A percentile compares a stretch with the other conserved stretches of the same genome.
phyloP scores from a whole-genome alignment of 2,888 invertebrate genomes.

The Caenorhabditis sp. region DNA sequence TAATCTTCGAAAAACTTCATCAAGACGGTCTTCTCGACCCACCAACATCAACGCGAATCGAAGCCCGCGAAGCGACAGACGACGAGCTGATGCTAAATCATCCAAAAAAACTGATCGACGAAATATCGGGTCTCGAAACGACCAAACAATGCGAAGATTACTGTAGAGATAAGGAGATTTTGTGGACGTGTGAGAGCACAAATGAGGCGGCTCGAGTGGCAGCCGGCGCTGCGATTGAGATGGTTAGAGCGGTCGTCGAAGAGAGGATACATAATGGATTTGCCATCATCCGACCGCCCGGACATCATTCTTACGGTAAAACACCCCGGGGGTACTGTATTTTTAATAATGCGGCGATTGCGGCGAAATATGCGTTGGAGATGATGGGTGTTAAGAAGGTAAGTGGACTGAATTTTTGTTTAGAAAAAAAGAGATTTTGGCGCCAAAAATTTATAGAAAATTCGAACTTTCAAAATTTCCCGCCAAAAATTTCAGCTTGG shows the following conservation, averaged over 20 bases:
- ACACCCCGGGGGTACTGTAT: slow-evolving; percentile 85
- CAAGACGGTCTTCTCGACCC: slow-evolving; percentile 42
- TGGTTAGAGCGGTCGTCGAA: slow-evolving; percentile 52
- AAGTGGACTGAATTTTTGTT: too few relatives aligned
- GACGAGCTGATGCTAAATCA: slow-evolving; percentile 53
- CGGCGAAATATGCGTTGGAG: slow-evolving; percentile 79
- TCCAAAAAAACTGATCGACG: slow-evolving; percentile 43
- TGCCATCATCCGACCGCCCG: slow-evolving; percentile 94
- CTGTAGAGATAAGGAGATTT: slow-evolving; percentile 55
- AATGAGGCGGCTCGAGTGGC: slow-evolving; percentile 52
- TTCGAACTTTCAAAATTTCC: too few relatives aligned
- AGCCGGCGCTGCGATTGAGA: slow-evolving; percentile 51
- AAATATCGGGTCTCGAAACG: slow-evolving; percentile 41
- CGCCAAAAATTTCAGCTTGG: background rate
- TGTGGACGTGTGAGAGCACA: slow-evolving; percentile 51
- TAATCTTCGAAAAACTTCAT: slow-evolving; percentile 51
- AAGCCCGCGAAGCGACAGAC: slow-evolving; percentile 54
- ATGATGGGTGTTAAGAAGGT: slow-evolving; percentile 43
- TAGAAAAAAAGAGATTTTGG: too few relatives aligned
- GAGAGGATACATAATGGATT: slow-evolving; percentile 79
- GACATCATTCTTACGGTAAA: slow-evolving; percentile 81
- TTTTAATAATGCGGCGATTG: slow-evolving; percentile 96
- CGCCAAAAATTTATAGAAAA: too few relatives aligned
- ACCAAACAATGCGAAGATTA: slow-evolving; percentile 52
- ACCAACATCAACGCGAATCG: slow-evolving; percentile 15